Evolutionary conservation across 2,797 vertebrate genomes (phyloP).

Genomic region (Melanotaenia pygmaea): DNA sequence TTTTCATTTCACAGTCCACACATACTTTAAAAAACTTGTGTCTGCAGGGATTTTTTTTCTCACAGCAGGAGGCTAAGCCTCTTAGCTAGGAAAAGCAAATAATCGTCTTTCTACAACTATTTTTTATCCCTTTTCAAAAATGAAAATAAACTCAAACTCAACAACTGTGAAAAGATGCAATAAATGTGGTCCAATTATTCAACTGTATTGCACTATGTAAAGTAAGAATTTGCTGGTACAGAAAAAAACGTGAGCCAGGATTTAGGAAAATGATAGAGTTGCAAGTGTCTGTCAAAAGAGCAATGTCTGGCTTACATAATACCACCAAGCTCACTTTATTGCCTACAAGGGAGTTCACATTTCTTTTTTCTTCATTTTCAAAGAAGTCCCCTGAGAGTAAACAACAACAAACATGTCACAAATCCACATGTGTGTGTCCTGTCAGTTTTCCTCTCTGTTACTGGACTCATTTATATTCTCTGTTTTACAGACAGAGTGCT

Average conservation of each 20-base stretch:
- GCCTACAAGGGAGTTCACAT: slow-evolving; percentile 44
- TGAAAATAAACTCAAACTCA: background rate
- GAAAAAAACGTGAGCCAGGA: slow-evolving; percentile 4
- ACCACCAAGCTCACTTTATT: slow-evolving; percentile 20
- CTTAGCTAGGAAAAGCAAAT: slow-evolving; percentile 32
- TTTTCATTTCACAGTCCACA: slow-evolving; percentile 1
- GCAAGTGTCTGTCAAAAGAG: slow-evolving; percentile 33
- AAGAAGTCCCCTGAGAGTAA: slow-evolving; percentile 30
- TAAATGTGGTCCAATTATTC: background rate
- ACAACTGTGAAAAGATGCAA: slow-evolving; percentile 8
- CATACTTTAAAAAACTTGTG: slow-evolving; percentile 36
- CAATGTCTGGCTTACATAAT: slow-evolving; percentile 45
- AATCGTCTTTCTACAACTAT: slow-evolving; percentile 4
- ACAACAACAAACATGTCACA: slow-evolving; percentile 33
- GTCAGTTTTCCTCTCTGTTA: slow-evolving; percentile 3
- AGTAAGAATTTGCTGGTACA: background rate
- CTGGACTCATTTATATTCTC: slow-evolving; percentile 9
- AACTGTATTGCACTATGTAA: slow-evolving; percentile 7
- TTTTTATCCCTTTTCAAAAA: no score
- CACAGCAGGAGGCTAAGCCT: slow-evolving; percentile 30
- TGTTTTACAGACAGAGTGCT: background rate
- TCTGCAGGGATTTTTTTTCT: slow-evolving; percentile 35
- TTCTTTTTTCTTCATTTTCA: slow-evolving; percentile 47
- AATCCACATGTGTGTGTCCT: background rate
- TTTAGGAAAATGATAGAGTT: slow-evolving; percentile 10